Conservation (phyloP, 2,888 invertebrate species). For the Cheilosia variabilis region DNA sequence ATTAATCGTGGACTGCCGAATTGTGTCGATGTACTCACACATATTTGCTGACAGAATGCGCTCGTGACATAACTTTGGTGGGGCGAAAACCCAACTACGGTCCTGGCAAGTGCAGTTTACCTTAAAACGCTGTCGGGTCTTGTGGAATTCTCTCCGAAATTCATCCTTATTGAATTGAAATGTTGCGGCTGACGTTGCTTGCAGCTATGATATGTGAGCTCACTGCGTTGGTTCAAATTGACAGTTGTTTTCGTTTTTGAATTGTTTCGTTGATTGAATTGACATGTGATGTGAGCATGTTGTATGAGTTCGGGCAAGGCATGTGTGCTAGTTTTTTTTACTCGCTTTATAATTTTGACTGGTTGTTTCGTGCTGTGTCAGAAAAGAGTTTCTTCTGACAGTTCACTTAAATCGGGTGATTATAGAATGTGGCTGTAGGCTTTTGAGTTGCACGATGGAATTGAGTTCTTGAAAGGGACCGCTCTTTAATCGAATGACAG, state of each 20-base stretch:
- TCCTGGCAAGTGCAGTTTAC: conserved; percentile 48
- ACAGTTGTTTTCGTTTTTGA: conserved; percentile 57
- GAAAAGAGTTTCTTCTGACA: conserved; percentile 51
- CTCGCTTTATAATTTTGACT: conserved; percentile 41
- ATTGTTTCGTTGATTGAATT: conserved; percentile 59
- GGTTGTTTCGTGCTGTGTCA: conserved; percentile 11
- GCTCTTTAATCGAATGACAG: too few relatives aligned
- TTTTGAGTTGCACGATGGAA: too few relatives aligned
- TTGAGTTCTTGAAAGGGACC: too few relatives aligned
- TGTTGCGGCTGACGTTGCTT: conserved; percentile 7
- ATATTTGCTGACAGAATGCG: background rate
- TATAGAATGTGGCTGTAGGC: background rate
- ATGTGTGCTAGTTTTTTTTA: conserved; percentile 30
- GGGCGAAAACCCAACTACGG: conserved; percentile 30
- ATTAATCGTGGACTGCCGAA: too few relatives aligned
- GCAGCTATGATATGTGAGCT: background rate
- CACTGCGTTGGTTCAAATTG: conserved; percentile 53
- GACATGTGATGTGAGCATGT: conserved; percentile 61
- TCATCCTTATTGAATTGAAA: conserved; percentile 7
- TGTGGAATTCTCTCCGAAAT: background rate
- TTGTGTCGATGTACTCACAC: background rate
- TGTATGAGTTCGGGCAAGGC: background rate
- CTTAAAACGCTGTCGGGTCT: background rate
- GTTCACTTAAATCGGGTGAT: conserved; percentile 31
- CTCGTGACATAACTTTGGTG: background rate